A percentile compares a stretch with the other conserved stretches of the same genome.
phyloP scores from a whole-genome alignment of 35 echinoderm and acorn worm species.

The Ophioderma brevispina region DNA sequence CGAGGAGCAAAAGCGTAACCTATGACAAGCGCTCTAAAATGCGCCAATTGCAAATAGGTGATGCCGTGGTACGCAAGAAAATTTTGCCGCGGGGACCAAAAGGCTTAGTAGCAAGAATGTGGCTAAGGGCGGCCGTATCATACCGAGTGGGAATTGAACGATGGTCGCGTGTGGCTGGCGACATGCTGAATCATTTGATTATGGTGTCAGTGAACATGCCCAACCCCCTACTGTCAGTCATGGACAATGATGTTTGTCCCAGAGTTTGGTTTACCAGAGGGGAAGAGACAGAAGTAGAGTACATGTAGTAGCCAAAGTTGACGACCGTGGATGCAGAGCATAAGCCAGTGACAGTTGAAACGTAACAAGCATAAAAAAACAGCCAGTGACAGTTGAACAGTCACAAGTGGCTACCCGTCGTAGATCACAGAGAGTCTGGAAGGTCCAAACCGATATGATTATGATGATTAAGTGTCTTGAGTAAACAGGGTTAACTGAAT shows the following conservation, averaged over 20 bases:
- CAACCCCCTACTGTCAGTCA: background rate
- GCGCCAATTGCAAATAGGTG: constrained; percentile 39
- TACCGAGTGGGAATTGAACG: background rate
- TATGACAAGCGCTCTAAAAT: constrained; percentile 16
- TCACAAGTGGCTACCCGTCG: too few relatives aligned
- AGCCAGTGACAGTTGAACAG: too few relatives aligned
- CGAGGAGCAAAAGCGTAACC: constrained; percentile 16
- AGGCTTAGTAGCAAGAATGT: constrained; percentile 35
- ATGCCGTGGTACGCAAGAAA: constrained; percentile 33
- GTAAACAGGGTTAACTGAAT: too few relatives aligned
- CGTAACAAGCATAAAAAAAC: too few relatives aligned
- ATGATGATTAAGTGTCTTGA: too few relatives aligned
- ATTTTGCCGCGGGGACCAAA: background rate
- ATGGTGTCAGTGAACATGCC: background rate
- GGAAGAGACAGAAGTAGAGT: background rate
- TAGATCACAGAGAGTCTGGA: too few relatives aligned
- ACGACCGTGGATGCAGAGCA: too few relatives aligned
- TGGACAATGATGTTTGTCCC: background rate
- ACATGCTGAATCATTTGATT: background rate
- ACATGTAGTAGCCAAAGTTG: background rate
- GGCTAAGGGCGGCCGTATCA: constrained; percentile 2
- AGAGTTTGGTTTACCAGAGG: background rate
- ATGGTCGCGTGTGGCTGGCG: background rate
- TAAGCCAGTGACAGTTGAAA: too few relatives aligned
- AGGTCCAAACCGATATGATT: too few relatives aligned